Conservation (phyloP, 1,140 invertebrate species). For the Bicyclus anynana region DNA sequence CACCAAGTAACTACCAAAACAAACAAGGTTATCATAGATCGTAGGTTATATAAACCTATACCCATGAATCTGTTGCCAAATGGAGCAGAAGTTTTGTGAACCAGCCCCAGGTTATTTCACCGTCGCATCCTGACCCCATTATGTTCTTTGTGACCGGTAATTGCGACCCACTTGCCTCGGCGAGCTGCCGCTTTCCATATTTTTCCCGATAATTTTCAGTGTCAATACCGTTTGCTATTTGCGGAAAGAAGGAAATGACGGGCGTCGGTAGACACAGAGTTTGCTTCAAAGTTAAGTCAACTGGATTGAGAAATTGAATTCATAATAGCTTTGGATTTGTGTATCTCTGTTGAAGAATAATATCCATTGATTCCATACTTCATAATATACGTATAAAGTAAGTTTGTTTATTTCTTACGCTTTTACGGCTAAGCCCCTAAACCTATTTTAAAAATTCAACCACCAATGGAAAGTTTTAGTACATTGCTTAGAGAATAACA, state of each 20-base stretch:
- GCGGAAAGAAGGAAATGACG: background rate
- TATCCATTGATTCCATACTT: no score
- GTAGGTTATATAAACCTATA: background rate
- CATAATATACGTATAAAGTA: no score
- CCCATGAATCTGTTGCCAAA: background rate
- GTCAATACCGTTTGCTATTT: slow-evolving; percentile 1
- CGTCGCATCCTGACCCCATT: slow-evolving; percentile 19
- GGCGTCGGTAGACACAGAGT: background rate
- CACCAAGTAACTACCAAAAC: no score
- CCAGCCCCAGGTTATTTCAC: slow-evolving; percentile 10
- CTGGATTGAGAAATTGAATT: no score
- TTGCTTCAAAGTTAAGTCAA: background rate
- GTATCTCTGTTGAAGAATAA: no score
- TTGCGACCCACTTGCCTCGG: slow-evolving; percentile 20
- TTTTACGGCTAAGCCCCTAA: no score
- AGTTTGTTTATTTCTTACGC: no score
- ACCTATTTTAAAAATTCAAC: no score
- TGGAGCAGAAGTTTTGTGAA: background rate
- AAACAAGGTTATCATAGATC: background rate
- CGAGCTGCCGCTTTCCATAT: background rate
- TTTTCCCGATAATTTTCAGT: slow-evolving; percentile 18
- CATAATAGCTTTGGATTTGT: no score
- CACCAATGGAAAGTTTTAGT: no score
- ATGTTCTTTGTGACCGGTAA: slow-evolving; percentile 19
- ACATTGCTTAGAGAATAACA: no score